Evolutionary conservation across 2,888 invertebrate genomes (phyloP), one percentile per base, ranked within the genome.

Genomic region (Cheilosia urbana): DNA sequence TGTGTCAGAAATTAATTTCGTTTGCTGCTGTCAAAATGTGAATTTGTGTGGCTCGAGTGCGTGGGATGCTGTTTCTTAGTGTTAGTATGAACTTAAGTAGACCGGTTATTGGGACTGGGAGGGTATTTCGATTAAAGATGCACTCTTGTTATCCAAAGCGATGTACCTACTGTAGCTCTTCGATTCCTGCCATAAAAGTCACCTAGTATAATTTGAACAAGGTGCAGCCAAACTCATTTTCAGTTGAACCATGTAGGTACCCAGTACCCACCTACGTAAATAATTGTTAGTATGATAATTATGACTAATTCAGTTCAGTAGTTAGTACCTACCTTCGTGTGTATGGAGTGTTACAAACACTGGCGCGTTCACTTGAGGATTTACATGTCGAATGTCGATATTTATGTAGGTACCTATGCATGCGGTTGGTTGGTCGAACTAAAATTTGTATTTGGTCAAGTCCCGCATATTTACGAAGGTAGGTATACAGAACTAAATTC

Each of bases 1-100:
- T 87, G 72, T 76, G 84, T 69, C 80, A 63, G 69, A 75, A 77
- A 77, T 68, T 62, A 62, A 63, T 63, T 78, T 73, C 21, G 51
- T 40, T 57, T 63, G 49, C 45, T 19, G 49, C 58, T 69, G 69
- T 79, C 73, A 84, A 79, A 75, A 53, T 81, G 75, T 57, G 24
- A 49, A 1, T 51, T 58, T 57, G 40, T 49, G 65, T 66, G 65
- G 51, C 34, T 40, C 49, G 75, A 24, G 85, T 85, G 57, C 57
- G 58, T 85, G 63, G 68, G 72, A 63, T 80, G 40, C 30, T 66
- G 27, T 27, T 60, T 5, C 17, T 40, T 65, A 7, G 62, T 55
- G 30, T 79, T 58, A 34, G 63, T 78, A 30, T 13, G 68, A 42
- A 40, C 21, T 34, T 71, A 51, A 51, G 30, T 49, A 49, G 66